These are phyloP conservation scores for Recurvirostra avosetta DNA, from an alignment of 2,113 vertebrate species.

Conservation along the genomic window DNA sequence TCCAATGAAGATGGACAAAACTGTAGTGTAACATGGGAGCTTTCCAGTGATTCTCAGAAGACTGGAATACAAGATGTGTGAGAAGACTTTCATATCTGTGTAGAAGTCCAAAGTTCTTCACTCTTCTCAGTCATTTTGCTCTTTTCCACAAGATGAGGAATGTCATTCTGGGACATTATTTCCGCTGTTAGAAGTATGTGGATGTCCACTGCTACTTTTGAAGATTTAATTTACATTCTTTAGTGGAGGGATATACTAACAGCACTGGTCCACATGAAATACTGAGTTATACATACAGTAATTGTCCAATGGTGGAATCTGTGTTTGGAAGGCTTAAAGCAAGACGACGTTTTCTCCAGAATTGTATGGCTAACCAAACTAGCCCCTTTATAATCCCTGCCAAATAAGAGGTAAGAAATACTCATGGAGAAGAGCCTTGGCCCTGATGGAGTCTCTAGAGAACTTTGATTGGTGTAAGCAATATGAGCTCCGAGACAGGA, in stretches of 20 bases:
- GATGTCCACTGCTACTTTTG: neutral
- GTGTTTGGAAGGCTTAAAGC: neutral
- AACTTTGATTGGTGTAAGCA: neutral
- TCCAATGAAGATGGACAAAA: neutral
- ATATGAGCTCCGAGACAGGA: neutral
- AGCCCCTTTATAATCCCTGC: neutral
- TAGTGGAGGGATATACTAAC: neutral
- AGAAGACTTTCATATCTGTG: neutral
- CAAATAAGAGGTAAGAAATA: neutral
- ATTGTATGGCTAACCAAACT: neutral
- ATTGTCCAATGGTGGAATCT: neutral
- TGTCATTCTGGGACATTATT: neutral
- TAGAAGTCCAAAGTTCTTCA: neutral
- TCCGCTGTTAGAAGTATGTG: neutral
- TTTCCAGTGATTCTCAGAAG: neutral
- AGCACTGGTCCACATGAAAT: neutral
- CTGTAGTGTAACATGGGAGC: neutral
- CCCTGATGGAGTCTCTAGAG: neutral
- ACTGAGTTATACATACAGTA: neutral
- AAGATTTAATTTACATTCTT: neutral
- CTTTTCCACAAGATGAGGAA: neutral
- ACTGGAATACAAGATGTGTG: neutral
- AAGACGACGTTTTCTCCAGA: neutral
- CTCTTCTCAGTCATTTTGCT: neutral
- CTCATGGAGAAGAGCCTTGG: accelerated